Evolutionary conservation across 2,797 vertebrate species (phyloP).

Genomic region (Peromyscus melanophrys): DNA sequence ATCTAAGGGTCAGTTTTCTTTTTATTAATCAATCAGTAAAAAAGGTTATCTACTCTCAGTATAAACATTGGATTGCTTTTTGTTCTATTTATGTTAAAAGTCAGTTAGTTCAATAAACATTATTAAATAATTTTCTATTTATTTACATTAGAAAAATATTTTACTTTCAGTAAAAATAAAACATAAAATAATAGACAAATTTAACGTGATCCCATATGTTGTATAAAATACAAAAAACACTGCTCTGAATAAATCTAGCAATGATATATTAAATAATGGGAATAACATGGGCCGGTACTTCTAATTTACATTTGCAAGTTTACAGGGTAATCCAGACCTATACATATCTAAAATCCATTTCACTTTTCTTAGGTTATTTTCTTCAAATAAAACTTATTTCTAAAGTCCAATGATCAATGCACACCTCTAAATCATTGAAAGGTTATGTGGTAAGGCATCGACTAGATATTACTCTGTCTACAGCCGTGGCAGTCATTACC

Average conservation of each 20-base stretch:
- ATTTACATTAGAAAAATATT: not conserved
- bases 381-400: conserved; percentile 2
- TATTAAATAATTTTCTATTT: not conserved
- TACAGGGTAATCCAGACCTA: not conserved
- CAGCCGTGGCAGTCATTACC: not conserved
- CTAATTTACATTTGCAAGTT: conserved; percentile 18
- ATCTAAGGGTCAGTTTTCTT: not conserved
- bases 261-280: not conserved
- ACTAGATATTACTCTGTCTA: not conserved
- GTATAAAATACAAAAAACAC: not conserved
- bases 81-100: conserved; percentile 1
- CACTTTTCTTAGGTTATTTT: not conserved
- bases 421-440: not conserved
- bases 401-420: not conserved
- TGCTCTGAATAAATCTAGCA: not conserved
- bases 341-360: not conserved
- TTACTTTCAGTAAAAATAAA: not conserved
- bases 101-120: not conserved
- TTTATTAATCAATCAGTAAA: not conserved
- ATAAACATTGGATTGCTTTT: not conserved
- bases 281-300: not conserved
- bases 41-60: not conserved
- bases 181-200: not conserved
- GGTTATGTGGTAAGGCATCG: not conserved
- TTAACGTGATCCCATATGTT: not conserved